Conservation (phyloP, 2,888 invertebrate genomes). For the Andrena flavipes region DNA sequence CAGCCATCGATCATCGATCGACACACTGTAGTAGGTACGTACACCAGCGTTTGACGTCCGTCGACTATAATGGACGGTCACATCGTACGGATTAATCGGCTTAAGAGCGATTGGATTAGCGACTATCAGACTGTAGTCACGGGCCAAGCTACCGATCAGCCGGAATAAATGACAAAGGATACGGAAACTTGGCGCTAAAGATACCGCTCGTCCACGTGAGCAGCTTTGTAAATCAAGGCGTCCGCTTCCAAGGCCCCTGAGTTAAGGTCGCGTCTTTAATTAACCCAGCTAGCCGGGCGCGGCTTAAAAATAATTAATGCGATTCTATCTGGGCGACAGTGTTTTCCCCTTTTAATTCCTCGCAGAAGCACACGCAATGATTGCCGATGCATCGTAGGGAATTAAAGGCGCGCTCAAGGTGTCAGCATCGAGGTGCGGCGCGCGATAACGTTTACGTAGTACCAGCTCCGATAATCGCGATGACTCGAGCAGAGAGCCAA, state of each 20-base stretch:
- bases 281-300: constrained; percentile 33
- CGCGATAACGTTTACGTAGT: background rate
- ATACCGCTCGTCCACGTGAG: constrained; percentile 8
- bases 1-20: constrained; percentile 17
- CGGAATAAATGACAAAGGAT: constrained; percentile 66
- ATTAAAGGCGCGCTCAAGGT: background rate
- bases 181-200: constrained; percentile 49
- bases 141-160: constrained; percentile 60
- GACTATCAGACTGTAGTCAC: constrained; percentile 45
- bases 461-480: constrained; percentile 2
- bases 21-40: background rate
- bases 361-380: background rate
- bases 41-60: background rate
- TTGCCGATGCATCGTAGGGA: background rate
- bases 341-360: background rate
- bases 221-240: constrained; percentile 23
- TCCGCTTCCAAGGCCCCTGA: constrained; percentile 41
- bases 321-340: constrained; percentile 23
- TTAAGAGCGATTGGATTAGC: constrained; percentile 70
- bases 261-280: constrained; percentile 58
- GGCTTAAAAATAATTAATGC: constrained; percentile 56
- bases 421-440: constrained; percentile 25
- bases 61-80: background rate
- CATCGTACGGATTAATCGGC: constrained; percentile 65
- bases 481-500: background rate